Evolutionary conservation across 1,140 invertebrate genomes (phyloP), one percentile per base, ranked within the genome.

Genomic region (Ceratitis capitata): DNA sequence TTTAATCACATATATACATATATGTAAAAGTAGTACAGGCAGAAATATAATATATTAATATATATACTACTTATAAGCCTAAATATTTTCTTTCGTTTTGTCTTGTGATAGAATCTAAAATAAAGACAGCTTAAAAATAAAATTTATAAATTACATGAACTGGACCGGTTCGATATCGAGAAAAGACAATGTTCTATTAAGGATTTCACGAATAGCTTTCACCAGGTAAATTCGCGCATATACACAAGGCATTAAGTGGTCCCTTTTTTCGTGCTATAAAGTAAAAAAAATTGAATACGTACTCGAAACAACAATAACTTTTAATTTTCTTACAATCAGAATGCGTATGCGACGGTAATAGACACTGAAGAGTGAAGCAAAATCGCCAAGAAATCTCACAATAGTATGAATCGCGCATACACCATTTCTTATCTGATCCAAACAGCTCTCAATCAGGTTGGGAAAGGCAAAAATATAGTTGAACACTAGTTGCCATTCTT

Each of bases 401-500:
- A 96, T 90, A 45, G 93, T 87, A 87, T 96, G 95, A 1, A 94
- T 93, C 53, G 93, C 92, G 53, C 94, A 91, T 64, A 88, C 89
- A 1, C 92, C 91, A 19, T 93, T 91, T 16, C 90, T 87, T 5
- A 94, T 56, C 51, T 93, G 92, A 61, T 88, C 89, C 23, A 95
- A 86, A 83, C 93, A 92, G 51, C 89, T 92, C n/a, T 92, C 92
- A 45, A 96, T 86, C 1, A 95, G 85, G 49, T 93, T 88, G n/a
- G 95, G 94, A 89, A 94, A 94, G 56, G 92, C 92, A 32, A 95
- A 88, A 61, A 96, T 92, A 86, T 94, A 95, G 84, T 94, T 94
- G 88, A 93, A 95, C 58, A 96, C 89, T 5, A 96, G 87, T 85
- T 93, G 92, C 96, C 95, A 96, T 92, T 96, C 95, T 86, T 95